Conservation (phyloP, 2,888 invertebrate genomes). For the Odiellus spinosus region DNA sequence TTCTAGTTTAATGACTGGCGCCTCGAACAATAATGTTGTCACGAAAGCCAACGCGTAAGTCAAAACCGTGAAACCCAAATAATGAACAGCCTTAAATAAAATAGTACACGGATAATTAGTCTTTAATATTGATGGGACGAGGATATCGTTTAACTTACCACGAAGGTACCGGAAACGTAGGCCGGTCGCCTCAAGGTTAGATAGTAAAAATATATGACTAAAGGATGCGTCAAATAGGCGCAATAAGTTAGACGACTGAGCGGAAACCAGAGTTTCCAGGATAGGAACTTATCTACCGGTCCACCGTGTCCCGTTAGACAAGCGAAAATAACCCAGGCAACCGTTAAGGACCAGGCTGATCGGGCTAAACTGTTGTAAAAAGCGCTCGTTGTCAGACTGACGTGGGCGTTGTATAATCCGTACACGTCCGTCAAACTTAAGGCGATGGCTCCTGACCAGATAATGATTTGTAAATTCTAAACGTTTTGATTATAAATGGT, state of each 20-base stretch:
- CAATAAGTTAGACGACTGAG: slow-evolving; percentile 82
- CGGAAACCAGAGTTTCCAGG: slow-evolving; percentile 67
- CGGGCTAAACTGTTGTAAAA: slow-evolving; percentile 26
- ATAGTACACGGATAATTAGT: too few species aligned
- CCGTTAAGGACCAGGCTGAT: slow-evolving; percentile 28
- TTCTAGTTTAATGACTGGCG: slow-evolving; percentile 15
- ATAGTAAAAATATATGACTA: slow-evolving; percentile 12
- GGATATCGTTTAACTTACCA: too few species aligned
- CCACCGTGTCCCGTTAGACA: slow-evolving; percentile 35
- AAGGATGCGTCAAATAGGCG: slow-evolving; percentile 49
- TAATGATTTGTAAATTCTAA: not conserved
- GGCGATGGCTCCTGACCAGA: not conserved
- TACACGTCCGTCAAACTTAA: not conserved
- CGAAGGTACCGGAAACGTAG: too few species aligned
- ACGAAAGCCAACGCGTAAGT: slow-evolving; percentile 11
- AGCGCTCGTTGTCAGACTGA: slow-evolving; percentile 12
- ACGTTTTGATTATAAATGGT: too few species aligned
- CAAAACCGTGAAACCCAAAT: slow-evolving; percentile 11
- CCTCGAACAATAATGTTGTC: slow-evolving; percentile 10
- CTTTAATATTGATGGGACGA: too few species aligned
- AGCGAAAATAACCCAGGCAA: slow-evolving; percentile 35
- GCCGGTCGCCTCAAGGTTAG: too few species aligned
- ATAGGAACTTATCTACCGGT: slow-evolving; percentile 55
- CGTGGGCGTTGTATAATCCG: not conserved
- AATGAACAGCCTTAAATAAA: slow-evolving; percentile 9